These are phyloP conservation scores for Sebastes iracundus DNA, from an alignment of 2,797 vertebrate genomes.

Conservation along the genomic window DNA sequence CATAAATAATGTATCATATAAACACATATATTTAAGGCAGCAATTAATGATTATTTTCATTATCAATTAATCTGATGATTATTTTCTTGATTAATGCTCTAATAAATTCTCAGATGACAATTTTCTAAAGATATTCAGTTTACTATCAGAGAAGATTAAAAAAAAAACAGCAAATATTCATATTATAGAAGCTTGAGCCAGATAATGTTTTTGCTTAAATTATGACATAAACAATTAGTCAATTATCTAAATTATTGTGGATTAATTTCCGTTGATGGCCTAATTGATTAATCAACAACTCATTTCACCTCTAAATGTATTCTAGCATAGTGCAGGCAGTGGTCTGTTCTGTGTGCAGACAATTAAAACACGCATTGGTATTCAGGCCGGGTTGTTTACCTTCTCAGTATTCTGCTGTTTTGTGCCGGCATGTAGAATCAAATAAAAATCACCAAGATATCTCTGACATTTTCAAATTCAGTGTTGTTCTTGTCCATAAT, in stretches of 20 bases:
- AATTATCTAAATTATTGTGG: neutral
- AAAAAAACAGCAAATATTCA: neutral
- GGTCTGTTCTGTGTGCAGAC: neutral
- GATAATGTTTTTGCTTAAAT: neutral
- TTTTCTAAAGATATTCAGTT: neutral
- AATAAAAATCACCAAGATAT: conserved; percentile 46
- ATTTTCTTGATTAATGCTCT: neutral
- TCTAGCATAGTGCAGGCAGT: neutral
- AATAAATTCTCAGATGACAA: neutral
- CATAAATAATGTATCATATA: neutral
- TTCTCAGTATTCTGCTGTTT: conserved; percentile 5
- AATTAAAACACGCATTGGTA: conserved; percentile 26
- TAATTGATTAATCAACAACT: neutral
- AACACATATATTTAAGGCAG: neutral
- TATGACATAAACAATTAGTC: neutral
- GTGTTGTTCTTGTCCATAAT: conserved; percentile 53
- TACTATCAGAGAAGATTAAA: neutral
- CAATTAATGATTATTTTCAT: neutral
- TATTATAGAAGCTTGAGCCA: neutral
- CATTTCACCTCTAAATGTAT: neutral
- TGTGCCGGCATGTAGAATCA: conserved; percentile 19
- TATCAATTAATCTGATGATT: neutral
- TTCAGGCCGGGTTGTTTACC: conserved; percentile 38
- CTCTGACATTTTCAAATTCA: conserved; percentile 62
- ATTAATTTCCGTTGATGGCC: neutral